These are phyloP conservation scores for Rhinatrema bivittatum DNA, from an alignment of 2,797 vertebrate species.

Conservation along the genomic window DNA sequence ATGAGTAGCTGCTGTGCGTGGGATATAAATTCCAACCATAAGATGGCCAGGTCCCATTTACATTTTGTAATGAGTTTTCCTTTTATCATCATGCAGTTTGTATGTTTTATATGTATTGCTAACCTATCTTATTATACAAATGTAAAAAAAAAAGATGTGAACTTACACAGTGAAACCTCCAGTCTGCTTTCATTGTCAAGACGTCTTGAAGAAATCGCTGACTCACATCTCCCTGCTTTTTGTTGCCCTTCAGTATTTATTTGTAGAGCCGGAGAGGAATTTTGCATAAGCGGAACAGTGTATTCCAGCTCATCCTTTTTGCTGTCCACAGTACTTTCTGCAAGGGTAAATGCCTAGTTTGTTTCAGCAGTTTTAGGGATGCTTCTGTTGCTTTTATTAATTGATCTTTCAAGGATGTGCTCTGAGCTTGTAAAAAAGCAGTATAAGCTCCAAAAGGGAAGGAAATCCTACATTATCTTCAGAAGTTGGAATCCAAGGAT, in stretches of 20 bases:
- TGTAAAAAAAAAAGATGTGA: no score
- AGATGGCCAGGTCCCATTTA: constrained; percentile 4
- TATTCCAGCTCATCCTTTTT: constrained; percentile 3
- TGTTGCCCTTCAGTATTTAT: constrained; percentile 8
- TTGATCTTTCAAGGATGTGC: no score
- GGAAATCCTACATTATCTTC: no score
- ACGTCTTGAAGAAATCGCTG: not conserved
- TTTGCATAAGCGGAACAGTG: constrained; percentile 4
- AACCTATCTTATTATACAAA: constrained; percentile 9
- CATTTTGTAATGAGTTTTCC: constrained; percentile 18
- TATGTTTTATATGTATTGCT: constrained; percentile 17
- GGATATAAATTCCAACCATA: constrained; percentile 8
- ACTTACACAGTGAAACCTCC: not conserved
- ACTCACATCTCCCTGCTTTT: not conserved
- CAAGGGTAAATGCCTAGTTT: no score
- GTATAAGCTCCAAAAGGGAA: no score
- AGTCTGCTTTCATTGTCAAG: not conserved
- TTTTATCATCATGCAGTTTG: constrained; percentile 13
- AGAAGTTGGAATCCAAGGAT: no score
- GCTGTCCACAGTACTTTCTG: not conserved
- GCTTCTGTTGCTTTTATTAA: no score
- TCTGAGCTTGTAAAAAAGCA: no score
- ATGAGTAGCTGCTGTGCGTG: constrained; percentile 6
- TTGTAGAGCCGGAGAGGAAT: not conserved
- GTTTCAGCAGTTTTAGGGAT: no score